Evolutionary conservation across 2,113 vertebrate genomes (phyloP).

Genomic region (Thomomys bottae): DNA sequence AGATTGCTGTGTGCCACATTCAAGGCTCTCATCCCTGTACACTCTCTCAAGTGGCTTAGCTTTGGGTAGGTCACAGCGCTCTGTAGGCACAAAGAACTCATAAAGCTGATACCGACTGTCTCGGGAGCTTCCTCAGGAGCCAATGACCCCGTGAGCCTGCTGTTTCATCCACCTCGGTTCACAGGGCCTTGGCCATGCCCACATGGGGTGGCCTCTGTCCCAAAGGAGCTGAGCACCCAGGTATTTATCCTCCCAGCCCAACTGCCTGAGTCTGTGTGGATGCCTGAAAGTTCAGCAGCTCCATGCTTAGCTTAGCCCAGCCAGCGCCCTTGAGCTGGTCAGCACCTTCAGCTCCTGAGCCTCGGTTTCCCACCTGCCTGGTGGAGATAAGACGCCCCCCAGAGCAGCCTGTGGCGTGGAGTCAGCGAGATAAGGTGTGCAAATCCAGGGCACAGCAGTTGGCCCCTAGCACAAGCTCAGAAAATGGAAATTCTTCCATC

Average conservation of each 20-base stretch:
- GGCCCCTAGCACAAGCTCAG: constrained; percentile 2
- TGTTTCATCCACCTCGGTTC: accelerated
- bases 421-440: background rate
- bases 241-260: accelerated
- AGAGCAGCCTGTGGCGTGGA: background rate
- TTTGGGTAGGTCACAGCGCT: too few relatives aligned
- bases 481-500: constrained; percentile 28
- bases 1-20: accelerated
- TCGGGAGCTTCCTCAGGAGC: background rate
- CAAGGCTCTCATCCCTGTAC: accelerated
- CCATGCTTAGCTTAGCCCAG: accelerated
- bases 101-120: background rate
- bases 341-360: background rate
- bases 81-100: background rate
- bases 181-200: too few relatives aligned
- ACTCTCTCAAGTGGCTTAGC: accelerated
- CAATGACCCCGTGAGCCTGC: background rate
- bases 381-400: constrained; percentile 42
- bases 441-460: background rate
- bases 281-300: accelerated
- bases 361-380: background rate
- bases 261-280: accelerated
- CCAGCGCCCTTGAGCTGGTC: background rate
- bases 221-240: background rate
- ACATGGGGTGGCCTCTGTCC: background rate